Conservation (phyloP, 2,113 vertebrate genomes). For the Hepsetus odoe region DNA sequence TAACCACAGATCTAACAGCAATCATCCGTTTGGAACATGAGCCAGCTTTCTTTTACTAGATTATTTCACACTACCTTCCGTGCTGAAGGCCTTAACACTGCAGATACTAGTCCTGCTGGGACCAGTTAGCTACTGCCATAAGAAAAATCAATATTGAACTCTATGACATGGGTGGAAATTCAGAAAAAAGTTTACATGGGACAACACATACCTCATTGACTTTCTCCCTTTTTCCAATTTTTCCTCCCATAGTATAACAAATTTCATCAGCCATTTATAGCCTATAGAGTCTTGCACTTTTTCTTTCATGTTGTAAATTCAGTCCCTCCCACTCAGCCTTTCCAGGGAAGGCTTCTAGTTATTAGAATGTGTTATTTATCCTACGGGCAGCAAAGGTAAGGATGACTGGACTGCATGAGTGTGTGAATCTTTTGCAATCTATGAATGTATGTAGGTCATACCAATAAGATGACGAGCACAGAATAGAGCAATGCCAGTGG, state of each 20-base stretch:
- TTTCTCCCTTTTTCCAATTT: background rate
- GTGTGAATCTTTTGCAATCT: background rate
- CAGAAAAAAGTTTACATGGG: background rate
- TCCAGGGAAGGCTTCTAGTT: background rate
- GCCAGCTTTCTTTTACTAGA: background rate
- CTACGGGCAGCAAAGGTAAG: background rate
- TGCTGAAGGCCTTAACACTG: background rate
- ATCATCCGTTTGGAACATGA: background rate
- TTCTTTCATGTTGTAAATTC: background rate
- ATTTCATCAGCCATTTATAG: conserved; percentile 3
- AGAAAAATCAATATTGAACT: background rate
- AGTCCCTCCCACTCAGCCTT: background rate
- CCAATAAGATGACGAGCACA: background rate
- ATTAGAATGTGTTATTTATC: background rate
- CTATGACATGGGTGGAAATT: background rate
- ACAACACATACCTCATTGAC: background rate
- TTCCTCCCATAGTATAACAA: background rate
- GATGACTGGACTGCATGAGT: background rate
- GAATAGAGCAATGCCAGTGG: background rate
- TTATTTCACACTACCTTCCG: background rate
- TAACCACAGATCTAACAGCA: background rate
- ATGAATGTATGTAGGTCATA: background rate
- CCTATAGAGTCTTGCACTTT: background rate
- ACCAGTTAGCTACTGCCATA: background rate
- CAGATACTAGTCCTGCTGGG: background rate